phyloP scores from a whole-genome alignment of 2,888 invertebrate species.

The Chrysomela aeneicollis region DNA sequence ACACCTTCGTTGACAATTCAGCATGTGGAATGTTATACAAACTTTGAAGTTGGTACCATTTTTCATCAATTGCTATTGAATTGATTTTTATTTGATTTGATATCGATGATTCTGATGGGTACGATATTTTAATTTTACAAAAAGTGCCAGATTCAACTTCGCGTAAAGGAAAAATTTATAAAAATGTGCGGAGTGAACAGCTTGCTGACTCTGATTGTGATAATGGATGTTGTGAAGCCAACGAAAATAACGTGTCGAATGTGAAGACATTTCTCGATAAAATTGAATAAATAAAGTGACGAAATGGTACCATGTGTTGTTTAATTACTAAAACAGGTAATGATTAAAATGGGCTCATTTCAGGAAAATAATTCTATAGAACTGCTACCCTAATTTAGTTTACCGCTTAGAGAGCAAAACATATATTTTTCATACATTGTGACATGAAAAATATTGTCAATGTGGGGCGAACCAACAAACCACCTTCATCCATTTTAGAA shows the following conservation, averaged over 20 bases:
- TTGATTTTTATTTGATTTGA: slow-evolving; percentile 15
- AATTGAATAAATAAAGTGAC: slow-evolving; percentile 13
- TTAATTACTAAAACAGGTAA: too few relatives aligned
- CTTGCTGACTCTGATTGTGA: slow-evolving; percentile 32
- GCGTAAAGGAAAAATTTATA: slow-evolving; percentile 24
- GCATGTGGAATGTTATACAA: too few relatives aligned
- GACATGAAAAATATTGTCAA: too few relatives aligned
- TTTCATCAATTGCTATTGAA: slow-evolving; percentile 20
- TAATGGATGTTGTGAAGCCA: slow-evolving; percentile 24
- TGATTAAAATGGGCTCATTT: too few relatives aligned
- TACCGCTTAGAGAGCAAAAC: too few relatives aligned
- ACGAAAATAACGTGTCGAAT: slow-evolving; percentile 19
- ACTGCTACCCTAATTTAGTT: too few relatives aligned
- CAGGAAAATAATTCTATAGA: too few relatives aligned
- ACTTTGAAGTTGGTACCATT: too few relatives aligned
- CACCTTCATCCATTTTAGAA: too few relatives aligned
- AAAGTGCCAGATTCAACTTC: slow-evolving; percentile 22
- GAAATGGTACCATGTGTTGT: neutral
- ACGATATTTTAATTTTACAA: slow-evolving; percentile 34
- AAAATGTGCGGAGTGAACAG: slow-evolving; percentile 24
- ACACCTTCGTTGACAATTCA: too few relatives aligned
- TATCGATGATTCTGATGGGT: neutral
- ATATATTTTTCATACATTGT: too few relatives aligned
- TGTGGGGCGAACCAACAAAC: too few relatives aligned
- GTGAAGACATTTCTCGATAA: slow-evolving; percentile 8